Conservation (phyloP, 1,140 invertebrate genomes). For the Drosophila nasuta region DNA sequence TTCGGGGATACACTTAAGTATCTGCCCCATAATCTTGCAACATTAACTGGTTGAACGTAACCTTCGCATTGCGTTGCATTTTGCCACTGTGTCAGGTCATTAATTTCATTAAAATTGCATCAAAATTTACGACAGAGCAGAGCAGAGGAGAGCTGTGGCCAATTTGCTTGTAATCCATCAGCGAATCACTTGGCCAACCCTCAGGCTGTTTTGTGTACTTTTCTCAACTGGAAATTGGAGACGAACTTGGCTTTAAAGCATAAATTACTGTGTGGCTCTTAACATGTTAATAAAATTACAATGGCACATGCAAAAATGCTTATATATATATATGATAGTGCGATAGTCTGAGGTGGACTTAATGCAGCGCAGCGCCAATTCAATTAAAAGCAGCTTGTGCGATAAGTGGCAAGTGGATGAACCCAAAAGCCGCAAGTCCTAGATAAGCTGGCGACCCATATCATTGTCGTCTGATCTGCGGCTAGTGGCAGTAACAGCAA, state of each 20-base stretch:
- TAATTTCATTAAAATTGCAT: constrained; percentile 81
- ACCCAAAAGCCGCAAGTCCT: constrained; percentile 44
- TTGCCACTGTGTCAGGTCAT: constrained; percentile 54
- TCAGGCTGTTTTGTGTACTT: constrained; percentile 42
- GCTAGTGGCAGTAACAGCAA: constrained; percentile 12
- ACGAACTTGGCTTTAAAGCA: constrained; percentile 12
- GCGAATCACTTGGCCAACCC: constrained; percentile 62
- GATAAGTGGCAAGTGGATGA: constrained; percentile 61
- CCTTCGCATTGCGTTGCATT: constrained; percentile 27
- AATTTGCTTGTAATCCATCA: constrained; percentile 81
- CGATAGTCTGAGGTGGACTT: constrained; percentile 9
- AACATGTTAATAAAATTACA: constrained; percentile 80
- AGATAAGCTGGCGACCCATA: constrained; percentile 48
- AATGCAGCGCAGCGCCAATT: constrained; percentile 58
- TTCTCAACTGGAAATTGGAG: constrained; percentile 22
- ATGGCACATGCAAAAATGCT: constrained; percentile 57
- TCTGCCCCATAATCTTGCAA: constrained; percentile 25
- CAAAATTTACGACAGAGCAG: constrained; percentile 54
- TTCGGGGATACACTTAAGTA: not conserved
- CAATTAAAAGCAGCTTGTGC: constrained; percentile 68
- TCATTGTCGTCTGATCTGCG: constrained; percentile 60
- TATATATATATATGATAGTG: constrained; percentile 49
- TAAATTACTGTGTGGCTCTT: constrained; percentile 72
- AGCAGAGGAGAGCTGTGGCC: constrained; percentile 13
- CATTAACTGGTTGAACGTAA: too few relatives aligned